These are phyloP conservation scores for Pseudococcus viburni DNA, from an alignment of 2,888 invertebrate species.

Conservation along the genomic window DNA sequence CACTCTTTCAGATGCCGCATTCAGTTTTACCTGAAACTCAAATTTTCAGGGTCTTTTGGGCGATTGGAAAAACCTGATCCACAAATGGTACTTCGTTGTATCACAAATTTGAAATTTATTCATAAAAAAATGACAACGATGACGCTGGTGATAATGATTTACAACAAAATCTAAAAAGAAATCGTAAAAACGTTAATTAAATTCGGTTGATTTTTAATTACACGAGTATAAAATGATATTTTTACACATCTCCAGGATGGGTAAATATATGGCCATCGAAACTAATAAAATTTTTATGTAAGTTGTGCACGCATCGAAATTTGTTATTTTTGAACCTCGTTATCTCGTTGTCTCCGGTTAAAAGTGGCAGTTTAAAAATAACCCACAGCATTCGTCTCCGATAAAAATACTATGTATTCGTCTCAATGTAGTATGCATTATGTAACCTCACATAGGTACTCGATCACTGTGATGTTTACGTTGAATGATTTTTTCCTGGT, in stretches of 20 bases:
- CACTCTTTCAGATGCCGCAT: too few relatives aligned
- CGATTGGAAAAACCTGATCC: too few relatives aligned
- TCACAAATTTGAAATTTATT: background rate
- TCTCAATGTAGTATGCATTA: background rate
- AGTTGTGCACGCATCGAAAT: slow-evolving; percentile 23
- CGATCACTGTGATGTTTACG: background rate
- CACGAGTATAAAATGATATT: background rate
- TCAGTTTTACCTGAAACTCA: too few relatives aligned
- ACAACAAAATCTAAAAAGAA: background rate
- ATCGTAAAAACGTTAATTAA: background rate
- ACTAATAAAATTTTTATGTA: slow-evolving; percentile 14
- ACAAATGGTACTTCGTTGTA: too few relatives aligned
- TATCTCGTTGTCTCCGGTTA: background rate
- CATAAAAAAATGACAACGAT: background rate
- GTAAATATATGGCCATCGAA: background rate
- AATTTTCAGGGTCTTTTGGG: too few relatives aligned
- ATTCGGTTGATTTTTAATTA: background rate
- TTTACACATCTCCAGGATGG: background rate
- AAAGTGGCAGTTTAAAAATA: slow-evolving; percentile 18
- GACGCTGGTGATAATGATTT: background rate
- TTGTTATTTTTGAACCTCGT: background rate
- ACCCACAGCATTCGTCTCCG: background rate
- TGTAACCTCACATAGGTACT: background rate
- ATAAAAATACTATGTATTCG: background rate
- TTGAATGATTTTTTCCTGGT: slow-evolving; percentile 5